Conservation (phyloP, 1,140 invertebrate genomes). For the Episyrphus balteatus region DNA sequence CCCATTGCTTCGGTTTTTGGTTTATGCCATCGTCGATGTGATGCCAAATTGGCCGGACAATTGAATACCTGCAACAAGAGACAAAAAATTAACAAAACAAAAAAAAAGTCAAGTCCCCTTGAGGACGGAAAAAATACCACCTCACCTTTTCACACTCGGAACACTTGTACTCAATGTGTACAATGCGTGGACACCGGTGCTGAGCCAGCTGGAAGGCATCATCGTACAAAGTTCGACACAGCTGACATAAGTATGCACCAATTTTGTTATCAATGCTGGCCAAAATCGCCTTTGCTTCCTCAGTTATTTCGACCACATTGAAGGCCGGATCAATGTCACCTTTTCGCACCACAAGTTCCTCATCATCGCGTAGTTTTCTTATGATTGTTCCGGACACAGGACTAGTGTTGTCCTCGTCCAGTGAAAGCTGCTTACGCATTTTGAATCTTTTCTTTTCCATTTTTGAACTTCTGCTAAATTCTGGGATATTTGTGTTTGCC, state of each 20-base stretch:
- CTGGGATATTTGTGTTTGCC: no score
- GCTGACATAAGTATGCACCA: conserved; percentile 88
- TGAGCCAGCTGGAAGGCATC: conserved; percentile 95
- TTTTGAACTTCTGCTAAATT: conserved; percentile 17
- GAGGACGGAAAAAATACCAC: not conserved
- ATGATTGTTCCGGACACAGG: conserved; percentile 97
- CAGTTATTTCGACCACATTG: conserved; percentile 92
- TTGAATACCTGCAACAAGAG: conserved; percentile 63
- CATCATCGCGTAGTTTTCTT: conserved; percentile 62
- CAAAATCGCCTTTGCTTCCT: conserved; percentile 85
- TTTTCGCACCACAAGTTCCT: conserved; percentile 66
- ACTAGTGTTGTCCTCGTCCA: conserved; percentile 94
- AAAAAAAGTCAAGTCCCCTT: not conserved
- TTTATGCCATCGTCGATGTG: conserved; percentile 94
- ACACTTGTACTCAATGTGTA: conserved; percentile 96
- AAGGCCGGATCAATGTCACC: conserved; percentile 95
- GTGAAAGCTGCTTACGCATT: conserved; percentile 61
- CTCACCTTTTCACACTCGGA: conserved; percentile 89
- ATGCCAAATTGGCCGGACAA: conserved; percentile 95
- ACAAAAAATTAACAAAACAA: not conserved
- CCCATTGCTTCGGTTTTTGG: conserved; percentile 41
- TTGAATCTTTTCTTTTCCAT: conserved; percentile 46
- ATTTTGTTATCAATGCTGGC: conserved; percentile 95
- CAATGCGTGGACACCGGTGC: conserved; percentile 92
- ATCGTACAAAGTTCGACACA: conserved; percentile 85